phyloP scores from a whole-genome alignment of 2,113 vertebrate genomes.

The Meleagris gallopavo region DNA sequence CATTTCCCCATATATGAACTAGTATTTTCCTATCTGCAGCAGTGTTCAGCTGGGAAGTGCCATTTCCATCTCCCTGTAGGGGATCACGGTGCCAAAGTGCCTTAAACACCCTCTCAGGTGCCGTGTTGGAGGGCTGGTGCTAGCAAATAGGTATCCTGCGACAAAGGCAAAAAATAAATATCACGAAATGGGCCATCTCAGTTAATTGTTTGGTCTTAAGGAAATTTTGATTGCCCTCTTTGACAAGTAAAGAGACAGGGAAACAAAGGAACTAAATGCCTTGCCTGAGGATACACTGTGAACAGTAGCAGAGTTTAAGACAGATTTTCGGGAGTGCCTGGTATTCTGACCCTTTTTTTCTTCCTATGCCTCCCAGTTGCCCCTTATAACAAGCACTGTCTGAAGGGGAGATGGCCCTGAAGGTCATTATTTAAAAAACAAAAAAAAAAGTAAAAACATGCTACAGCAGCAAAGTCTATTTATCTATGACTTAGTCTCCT shows the following conservation, averaged over 20 bases:
- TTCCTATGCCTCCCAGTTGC: not conserved
- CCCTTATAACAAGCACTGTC: not conserved
- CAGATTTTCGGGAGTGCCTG: not conserved
- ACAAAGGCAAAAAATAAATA: not conserved
- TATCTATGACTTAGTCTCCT: not conserved
- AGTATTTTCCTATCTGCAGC: not conserved
- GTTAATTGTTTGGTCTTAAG: not conserved
- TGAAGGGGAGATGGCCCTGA: not conserved
- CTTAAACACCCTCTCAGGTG: not conserved
- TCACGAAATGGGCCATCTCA: not conserved
- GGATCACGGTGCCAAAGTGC: not conserved
- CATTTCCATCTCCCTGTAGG: not conserved
- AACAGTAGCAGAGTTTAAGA: not conserved
- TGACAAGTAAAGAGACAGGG: not conserved
- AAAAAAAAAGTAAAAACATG: not conserved
- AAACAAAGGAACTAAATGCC: not conserved
- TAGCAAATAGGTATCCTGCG: not conserved
- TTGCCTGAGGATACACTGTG: not conserved
- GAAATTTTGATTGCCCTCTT: not conserved
- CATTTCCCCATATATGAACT: not conserved
- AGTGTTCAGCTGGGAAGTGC: not conserved
- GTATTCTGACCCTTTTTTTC: not conserved
- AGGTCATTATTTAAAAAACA: not conserved
- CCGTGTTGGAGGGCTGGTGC: rapidly evolving
- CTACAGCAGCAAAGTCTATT: not conserved